These are phyloP conservation scores for Pavo muticus DNA, from an alignment of 2,113 vertebrate genomes.

Conservation along the genomic window DNA sequence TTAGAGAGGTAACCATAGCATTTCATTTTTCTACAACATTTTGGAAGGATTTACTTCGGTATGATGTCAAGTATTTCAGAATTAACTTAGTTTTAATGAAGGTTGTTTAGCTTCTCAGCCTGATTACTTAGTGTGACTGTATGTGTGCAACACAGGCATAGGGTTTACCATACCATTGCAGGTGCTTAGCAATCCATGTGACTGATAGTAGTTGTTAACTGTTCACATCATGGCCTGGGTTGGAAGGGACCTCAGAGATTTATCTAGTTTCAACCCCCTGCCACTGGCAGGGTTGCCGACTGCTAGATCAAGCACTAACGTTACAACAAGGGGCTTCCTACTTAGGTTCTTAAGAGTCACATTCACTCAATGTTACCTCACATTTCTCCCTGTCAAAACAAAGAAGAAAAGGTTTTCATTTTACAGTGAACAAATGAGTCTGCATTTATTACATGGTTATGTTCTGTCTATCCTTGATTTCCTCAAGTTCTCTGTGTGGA, in stretches of 20 bases:
- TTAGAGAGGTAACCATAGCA: background rate
- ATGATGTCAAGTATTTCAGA: background rate
- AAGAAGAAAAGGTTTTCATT: background rate
- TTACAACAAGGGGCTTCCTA: background rate
- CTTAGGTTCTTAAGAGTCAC: constrained; percentile 18
- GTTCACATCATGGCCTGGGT: background rate
- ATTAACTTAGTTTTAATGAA: background rate
- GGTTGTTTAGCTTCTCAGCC: background rate
- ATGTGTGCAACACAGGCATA: background rate
- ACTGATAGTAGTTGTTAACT: background rate
- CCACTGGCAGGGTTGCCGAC: no score
- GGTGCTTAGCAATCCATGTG: background rate
- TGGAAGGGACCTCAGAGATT: no score
- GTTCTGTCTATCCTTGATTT: background rate
- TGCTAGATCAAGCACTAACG: background rate
- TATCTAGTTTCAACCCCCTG: no score
- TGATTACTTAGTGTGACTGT: background rate
- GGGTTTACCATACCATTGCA: background rate
- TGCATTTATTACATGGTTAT: background rate
- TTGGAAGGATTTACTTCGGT: background rate
- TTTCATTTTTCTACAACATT: background rate
- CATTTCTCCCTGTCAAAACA: background rate
- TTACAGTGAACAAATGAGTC: background rate
- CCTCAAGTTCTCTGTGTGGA: background rate
- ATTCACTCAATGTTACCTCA: background rate